A percentile compares a stretch with the other conserved stretches of the same genome.
These are phyloP conservation scores for Rallus crepitans DNA, from an alignment of 2,797 vertebrate genomes.

Conservation along the genomic window DNA sequence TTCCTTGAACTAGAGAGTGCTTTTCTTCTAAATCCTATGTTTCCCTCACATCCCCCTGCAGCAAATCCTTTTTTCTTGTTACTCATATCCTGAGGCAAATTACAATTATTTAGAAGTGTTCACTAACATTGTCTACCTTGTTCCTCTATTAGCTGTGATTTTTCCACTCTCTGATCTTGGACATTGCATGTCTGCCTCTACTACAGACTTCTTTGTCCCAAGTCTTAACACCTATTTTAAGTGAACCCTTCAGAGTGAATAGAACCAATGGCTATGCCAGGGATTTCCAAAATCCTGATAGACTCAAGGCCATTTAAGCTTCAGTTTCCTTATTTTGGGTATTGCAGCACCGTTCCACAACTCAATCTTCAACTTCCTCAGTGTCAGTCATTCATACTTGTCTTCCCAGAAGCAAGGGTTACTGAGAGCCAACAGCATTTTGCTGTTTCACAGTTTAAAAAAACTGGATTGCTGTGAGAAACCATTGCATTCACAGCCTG, in stretches of 20 bases:
- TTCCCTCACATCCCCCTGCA: not conserved
- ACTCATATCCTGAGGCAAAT: not conserved
- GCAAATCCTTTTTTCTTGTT: not conserved
- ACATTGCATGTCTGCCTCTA: not conserved
- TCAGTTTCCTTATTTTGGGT: not conserved
- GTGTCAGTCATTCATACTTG: not conserved
- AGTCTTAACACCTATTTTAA: not conserved
- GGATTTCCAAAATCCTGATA: not conserved
- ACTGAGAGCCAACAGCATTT: not conserved
- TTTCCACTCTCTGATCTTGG: accelerated
- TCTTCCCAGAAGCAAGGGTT: not conserved
- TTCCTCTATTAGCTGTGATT: not conserved
- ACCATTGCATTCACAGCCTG: accelerated
- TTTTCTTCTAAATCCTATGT: not conserved
- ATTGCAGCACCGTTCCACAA: not conserved
- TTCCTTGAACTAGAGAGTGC: not conserved
- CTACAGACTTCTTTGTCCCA: not conserved
- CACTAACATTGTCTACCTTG: not conserved
- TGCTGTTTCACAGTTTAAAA: not conserved
- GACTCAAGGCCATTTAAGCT: not conserved
- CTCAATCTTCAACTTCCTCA: not conserved
- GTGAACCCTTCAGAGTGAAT: not conserved
- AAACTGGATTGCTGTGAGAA: not conserved
- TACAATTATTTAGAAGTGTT: not conserved
- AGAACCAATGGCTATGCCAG: not conserved